Percentiles rank a stretch among this genome's conserved stretches.
Evolutionary conservation across 2,113 vertebrate genomes (phyloP).

Genomic region (Lonchura striata): DNA sequence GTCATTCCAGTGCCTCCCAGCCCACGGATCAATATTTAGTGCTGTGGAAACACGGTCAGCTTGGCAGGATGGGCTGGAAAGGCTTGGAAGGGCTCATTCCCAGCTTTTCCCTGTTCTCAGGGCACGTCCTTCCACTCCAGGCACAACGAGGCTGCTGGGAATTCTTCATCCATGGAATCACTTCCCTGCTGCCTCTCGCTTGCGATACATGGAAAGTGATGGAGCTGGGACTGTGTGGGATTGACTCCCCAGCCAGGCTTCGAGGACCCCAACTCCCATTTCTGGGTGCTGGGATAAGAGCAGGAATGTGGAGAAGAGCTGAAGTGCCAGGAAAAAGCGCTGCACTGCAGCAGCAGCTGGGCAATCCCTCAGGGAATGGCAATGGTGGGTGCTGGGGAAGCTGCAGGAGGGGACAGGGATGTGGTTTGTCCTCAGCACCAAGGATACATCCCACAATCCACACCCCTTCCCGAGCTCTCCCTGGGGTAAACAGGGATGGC

Average conservation of each 20-base stretch:
- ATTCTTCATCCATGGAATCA: rapidly evolving
- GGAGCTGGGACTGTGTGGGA: not conserved
- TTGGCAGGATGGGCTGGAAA: not conserved
- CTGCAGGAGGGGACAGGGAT: not conserved
- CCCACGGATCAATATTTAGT: not conserved
- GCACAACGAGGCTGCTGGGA: not conserved
- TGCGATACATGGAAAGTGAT: not conserved
- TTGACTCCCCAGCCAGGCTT: not conserved
- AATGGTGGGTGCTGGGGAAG: not conserved
- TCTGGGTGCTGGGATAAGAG: not conserved
- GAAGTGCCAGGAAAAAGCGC: not conserved
- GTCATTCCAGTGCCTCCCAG: not conserved
- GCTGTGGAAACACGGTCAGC: not conserved
- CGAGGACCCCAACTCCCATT: not conserved
- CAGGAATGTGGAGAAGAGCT: not conserved
- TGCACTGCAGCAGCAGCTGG: not conserved
- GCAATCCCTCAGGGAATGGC: rapidly evolving
- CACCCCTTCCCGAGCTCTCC: rapidly evolving
- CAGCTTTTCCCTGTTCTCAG: rapidly evolving
- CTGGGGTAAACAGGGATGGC: not conserved
- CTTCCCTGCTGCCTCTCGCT: not conserved
- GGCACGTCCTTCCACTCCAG: not conserved
- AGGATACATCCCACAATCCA: not conserved
- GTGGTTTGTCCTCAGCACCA: rapidly evolving
- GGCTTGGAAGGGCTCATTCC: not conserved